Conservation (phyloP, 2,797 vertebrate species). For the Lacerta bilineata region DNA sequence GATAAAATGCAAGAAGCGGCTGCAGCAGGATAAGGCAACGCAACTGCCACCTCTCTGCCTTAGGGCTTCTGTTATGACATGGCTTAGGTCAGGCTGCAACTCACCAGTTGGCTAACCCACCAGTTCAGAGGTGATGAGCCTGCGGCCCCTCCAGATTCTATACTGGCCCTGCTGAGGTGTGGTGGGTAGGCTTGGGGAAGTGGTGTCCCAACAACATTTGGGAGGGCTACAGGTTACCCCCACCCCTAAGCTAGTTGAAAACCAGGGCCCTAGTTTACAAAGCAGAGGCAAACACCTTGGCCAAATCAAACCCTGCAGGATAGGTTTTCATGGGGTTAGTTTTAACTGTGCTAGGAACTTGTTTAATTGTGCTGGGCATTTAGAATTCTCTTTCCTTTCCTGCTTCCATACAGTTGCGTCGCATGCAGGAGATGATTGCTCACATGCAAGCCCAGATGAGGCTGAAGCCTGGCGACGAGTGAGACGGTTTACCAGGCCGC, state of each 20-base stretch:
- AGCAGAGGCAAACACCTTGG: neutral
- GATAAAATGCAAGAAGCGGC: neutral
- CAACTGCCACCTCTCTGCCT: neutral
- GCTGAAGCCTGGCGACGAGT: slow-evolving; percentile 88
- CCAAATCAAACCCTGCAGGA: neutral
- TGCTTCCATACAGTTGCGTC: slow-evolving; percentile 80
- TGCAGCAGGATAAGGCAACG: neutral
- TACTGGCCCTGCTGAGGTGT: too few species aligned
- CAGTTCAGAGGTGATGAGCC: too few species aligned
- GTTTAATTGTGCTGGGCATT: neutral
- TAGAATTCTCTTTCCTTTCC: neutral
- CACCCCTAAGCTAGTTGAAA: neutral
- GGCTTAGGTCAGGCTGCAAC: neutral
- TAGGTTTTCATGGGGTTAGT: too few species aligned
- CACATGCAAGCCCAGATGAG: slow-evolving; percentile 93
- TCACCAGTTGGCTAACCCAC: too few species aligned
- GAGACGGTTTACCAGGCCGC: slow-evolving; percentile 42
- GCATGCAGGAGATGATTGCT: slow-evolving; percentile 93
- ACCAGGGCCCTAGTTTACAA: neutral
- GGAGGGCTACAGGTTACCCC: too few species aligned
- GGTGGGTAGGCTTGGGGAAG: too few species aligned
- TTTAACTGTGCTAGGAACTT: neutral
- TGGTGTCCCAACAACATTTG: too few species aligned
- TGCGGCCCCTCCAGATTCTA: too few species aligned
- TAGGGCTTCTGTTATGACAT: neutral